A percentile compares a stretch with the other conserved stretches of the same genome.
Evolutionary conservation across 1,140 invertebrate genomes (phyloP).

Genomic region (Cardiocondyla obscurior): DNA sequence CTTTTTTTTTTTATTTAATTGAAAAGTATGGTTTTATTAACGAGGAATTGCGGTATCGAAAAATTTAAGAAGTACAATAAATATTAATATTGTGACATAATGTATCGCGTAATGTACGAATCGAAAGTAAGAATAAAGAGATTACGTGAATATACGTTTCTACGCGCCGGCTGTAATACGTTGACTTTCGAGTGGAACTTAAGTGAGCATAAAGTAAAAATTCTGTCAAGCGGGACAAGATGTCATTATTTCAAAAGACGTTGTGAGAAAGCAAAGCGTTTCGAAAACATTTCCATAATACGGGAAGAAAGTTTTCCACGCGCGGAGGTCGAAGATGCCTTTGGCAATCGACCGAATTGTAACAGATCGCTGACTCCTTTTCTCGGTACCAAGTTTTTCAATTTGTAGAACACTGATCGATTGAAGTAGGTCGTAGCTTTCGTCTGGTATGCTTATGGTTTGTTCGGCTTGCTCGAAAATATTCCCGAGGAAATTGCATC

Average conservation of each 20-base stretch:
- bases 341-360: slow-evolving; percentile 32
- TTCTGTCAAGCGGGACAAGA: neutral
- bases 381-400: slow-evolving; percentile 27
- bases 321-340: neutral
- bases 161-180: neutral
- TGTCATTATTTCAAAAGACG: neutral
- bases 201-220: neutral
- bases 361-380: slow-evolving; percentile 34
- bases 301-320: neutral
- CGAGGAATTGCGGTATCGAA: neutral
- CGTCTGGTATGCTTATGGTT: slow-evolving; percentile 1
- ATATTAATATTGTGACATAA: neutral
- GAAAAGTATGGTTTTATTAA: neutral
- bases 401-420: slow-evolving; percentile 40
- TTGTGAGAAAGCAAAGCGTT: neutral
- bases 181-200: neutral
- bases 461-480: slow-evolving; percentile 27
- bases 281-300: neutral
- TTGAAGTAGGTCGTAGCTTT: slow-evolving; percentile 20
- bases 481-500: slow-evolving; percentile 19
- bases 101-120: neutral
- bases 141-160: neutral
- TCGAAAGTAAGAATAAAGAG: neutral
- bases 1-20: too few relatives aligned
- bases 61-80: neutral